These are phyloP conservation scores for Zaprionus ghesquierei DNA, from an alignment of 1,140 invertebrate genomes.

Conservation along the genomic window DNA sequence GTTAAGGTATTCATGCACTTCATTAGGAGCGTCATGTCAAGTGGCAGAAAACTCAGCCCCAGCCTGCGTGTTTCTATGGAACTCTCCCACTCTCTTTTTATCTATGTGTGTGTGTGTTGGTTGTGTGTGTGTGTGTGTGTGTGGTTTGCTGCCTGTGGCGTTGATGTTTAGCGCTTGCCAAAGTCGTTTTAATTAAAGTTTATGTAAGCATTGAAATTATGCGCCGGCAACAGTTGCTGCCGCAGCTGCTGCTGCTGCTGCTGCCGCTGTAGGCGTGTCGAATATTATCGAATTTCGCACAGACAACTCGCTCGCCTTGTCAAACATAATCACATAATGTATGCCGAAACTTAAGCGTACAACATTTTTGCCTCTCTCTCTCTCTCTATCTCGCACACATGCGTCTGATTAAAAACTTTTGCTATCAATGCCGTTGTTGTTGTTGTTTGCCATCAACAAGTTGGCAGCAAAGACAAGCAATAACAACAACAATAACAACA, in stretches of 20 bases:
- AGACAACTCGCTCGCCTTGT: conserved; percentile 22
- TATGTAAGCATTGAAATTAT: conserved; percentile 71
- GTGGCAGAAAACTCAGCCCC: conserved; percentile 12
- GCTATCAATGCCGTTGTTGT: conserved; percentile 30
- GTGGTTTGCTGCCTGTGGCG: conserved; percentile 33
- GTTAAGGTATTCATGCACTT: conserved; percentile 75
- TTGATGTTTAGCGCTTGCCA: conserved; percentile 61
- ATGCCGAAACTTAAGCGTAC: conserved; percentile 6
- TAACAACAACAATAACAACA: not conserved
- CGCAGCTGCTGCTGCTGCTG: not conserved
- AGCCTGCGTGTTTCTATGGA: conserved; percentile 6
- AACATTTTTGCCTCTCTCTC: not conserved
- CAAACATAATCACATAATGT: conserved; percentile 35
- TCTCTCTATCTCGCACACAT: not conserved
- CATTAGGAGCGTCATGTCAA: conserved; percentile 71
- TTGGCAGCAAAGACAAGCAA: conserved; percentile 3
- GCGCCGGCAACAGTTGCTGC: conserved; percentile 28
- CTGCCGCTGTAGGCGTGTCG: conserved; percentile 14
- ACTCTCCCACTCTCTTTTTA: too few relatives aligned
- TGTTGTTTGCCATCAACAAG: conserved; percentile 15
- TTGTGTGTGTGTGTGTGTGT: not conserved
- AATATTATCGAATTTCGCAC: conserved; percentile 46
- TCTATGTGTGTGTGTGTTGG: not conserved
- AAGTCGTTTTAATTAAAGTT: conserved; percentile 78
- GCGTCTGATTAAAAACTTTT: conserved; percentile 52